Evolutionary conservation across 2,797 vertebrate genomes (phyloP).

Genomic region (Myotis daubentonii): DNA sequence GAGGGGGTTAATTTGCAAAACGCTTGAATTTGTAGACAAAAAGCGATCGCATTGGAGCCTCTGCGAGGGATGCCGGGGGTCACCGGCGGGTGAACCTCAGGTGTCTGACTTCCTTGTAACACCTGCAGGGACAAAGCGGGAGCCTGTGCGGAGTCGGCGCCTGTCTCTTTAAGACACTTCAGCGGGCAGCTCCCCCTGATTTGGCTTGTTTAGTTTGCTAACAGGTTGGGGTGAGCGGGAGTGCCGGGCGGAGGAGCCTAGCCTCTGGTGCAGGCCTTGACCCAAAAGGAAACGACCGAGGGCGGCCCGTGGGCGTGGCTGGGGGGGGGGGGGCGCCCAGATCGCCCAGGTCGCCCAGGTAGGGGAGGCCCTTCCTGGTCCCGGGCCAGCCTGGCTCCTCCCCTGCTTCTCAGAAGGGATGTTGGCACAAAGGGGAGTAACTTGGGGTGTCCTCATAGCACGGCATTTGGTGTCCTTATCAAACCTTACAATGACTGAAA

Average conservation of each 20-base stretch:
- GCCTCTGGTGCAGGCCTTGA: background rate
- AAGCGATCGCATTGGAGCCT: background rate
- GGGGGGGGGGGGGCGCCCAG: background rate
- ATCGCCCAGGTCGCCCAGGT: background rate
- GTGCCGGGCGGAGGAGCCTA: background rate
- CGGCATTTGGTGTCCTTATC: background rate
- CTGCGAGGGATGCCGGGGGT: background rate
- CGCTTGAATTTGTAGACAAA: background rate
- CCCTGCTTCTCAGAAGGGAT: background rate
- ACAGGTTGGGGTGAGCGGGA: slow-evolving; percentile 55
- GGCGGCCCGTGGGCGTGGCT: slow-evolving; percentile 18
- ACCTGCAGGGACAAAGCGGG: slow-evolving; percentile 41
- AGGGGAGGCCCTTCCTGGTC: background rate
- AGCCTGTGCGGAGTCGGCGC: background rate
- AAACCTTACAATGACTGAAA: background rate
- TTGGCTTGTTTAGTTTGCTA: slow-evolving; percentile 55
- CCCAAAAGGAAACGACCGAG: background rate
- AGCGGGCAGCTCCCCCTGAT: background rate
- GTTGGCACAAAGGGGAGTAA: slow-evolving; percentile 41
- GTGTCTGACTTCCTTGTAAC: background rate
- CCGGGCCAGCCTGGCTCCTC: background rate
- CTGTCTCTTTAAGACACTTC: background rate
- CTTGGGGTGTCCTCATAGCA: background rate
- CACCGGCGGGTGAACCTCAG: background rate
- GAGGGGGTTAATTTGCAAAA: slow-evolving; percentile 15